Percentiles rank a stretch among this genome's conserved stretches.
Evolutionary conservation across 2,113 vertebrate species (phyloP).

Genomic region (Hemiscyllium ocellatum): DNA sequence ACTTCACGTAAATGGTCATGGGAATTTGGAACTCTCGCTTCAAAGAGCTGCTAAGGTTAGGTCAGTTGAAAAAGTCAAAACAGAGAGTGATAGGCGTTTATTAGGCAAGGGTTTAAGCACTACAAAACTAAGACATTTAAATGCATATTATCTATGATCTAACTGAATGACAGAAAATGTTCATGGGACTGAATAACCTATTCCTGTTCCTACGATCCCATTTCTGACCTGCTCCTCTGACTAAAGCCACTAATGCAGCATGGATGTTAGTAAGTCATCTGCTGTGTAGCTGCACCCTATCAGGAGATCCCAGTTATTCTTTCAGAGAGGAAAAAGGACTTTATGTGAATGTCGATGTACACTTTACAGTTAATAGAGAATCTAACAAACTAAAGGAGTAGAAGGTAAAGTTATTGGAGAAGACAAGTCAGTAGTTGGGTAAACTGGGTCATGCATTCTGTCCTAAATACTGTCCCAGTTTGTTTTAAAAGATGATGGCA

Average conservation of each 20-base stretch:
- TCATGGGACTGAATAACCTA: background rate
- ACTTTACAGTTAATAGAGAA: background rate
- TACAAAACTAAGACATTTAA: background rate
- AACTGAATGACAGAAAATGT: too few species aligned
- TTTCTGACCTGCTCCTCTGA: background rate
- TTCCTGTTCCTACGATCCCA: background rate
- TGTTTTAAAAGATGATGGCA: background rate
- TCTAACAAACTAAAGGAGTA: background rate
- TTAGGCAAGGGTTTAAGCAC: background rate
- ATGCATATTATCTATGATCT: background rate
- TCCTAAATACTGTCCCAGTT: background rate
- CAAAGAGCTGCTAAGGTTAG: too few species aligned
- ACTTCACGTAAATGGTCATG: background rate
- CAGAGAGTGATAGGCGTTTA: too few species aligned
- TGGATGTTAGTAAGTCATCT: background rate
- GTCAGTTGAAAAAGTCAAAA: too few species aligned
- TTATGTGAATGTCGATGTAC: background rate
- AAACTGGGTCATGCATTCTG: background rate
- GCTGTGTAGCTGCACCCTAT: background rate
- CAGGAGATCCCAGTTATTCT: background rate
- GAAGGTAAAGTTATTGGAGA: background rate
- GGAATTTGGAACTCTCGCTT: too few species aligned
- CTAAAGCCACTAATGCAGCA: background rate
- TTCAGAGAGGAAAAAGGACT: background rate
- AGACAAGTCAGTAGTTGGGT: background rate